These are phyloP conservation scores for Drosophila athabasca DNA, from an alignment of 1,140 invertebrate genomes.

Conservation along the genomic window DNA sequence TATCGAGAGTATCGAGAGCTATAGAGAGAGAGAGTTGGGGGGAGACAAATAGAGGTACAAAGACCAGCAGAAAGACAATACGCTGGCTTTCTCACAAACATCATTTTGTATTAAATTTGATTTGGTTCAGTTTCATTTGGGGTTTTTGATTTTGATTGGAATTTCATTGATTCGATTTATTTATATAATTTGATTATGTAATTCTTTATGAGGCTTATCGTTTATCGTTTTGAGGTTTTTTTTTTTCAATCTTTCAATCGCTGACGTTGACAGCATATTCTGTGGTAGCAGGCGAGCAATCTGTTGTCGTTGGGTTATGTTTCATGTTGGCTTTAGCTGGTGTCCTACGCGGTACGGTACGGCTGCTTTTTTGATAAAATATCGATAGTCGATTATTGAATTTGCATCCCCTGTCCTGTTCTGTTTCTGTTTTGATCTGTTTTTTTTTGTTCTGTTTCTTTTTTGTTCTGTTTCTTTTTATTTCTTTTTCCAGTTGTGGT, in stretches of 20 bases:
- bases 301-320: constrained; percentile 49
- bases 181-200: background rate
- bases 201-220: background rate
- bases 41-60: constrained; percentile 19
- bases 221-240: constrained; percentile 11
- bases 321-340: constrained; percentile 39
- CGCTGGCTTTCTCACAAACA: constrained; percentile 30
- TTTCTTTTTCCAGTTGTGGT: constrained; percentile 16
- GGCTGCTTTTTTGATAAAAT: constrained; percentile 73
- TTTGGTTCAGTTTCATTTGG: constrained; percentile 40
- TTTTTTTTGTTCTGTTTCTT: constrained; percentile 16
- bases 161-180: constrained; percentile 9
- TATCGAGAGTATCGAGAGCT: constrained; percentile 1
- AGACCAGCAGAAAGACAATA: constrained; percentile 9
- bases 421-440: constrained; percentile 9
- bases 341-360: constrained; percentile 22
- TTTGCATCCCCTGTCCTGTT: constrained; percentile 69
- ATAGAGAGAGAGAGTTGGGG: constrained; percentile 7
- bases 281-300: constrained; percentile 68
- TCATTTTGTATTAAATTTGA: constrained; percentile 77
- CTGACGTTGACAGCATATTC: constrained; percentile 69
- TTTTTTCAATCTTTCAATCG: constrained; percentile 2
- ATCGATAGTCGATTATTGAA: constrained; percentile 75
- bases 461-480: constrained; percentile 21
- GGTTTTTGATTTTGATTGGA: background rate